These are phyloP conservation scores for Holocentrus rufus DNA, from an alignment of 2,797 vertebrate genomes.

Conservation along the genomic window DNA sequence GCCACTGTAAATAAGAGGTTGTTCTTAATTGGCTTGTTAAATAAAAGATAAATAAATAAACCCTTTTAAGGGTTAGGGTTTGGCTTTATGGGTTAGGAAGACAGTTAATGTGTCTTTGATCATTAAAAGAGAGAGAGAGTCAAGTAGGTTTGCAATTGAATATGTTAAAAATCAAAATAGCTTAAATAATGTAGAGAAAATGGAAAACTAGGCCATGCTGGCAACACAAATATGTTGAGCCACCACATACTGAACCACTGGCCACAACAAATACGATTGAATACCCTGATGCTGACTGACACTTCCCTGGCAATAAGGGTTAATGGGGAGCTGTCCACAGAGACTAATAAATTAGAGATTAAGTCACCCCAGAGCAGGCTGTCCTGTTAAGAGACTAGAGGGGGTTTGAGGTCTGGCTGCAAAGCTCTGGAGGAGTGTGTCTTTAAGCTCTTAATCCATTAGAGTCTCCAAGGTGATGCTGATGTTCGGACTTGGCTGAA, in stretches of 20 bases:
- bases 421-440: constrained; percentile 61
- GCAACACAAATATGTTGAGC: neutral
- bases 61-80: no score
- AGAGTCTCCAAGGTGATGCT: constrained; percentile 49
- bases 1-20: no score
- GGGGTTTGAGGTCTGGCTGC: constrained; percentile 36
- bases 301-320: constrained; percentile 17
- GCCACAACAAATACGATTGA: neutral
- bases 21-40: no score
- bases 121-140: no score
- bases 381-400: constrained; percentile 42
- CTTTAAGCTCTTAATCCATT: constrained; percentile 74
- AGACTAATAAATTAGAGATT: constrained; percentile 63
- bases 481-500: constrained; percentile 45
- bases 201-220: neutral
- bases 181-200: no score
- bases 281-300: neutral
- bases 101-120: no score
- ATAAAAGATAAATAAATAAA: no score
- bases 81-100: no score
- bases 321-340: constrained; percentile 32
- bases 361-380: constrained; percentile 38
- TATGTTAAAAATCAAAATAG: neutral
- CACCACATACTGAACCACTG: neutral
- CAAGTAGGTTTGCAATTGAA: neutral